Base-by-base conservation (phyloP, 2,113 vertebrate genomes). In the Piaya cayana region DNA sequence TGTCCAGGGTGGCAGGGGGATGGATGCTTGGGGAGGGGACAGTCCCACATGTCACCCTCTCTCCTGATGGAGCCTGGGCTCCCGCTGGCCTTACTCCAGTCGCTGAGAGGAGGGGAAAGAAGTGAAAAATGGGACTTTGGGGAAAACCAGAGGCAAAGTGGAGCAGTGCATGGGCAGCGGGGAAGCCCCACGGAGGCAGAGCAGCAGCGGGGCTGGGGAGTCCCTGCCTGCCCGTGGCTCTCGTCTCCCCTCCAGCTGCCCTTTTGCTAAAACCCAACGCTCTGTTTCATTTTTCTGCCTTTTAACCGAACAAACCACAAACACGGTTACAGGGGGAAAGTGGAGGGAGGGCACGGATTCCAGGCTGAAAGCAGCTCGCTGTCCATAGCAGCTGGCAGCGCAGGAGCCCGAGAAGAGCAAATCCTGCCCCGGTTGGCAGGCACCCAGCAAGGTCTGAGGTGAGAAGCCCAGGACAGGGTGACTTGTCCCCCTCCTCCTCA, bases 21-120 rank as follows among this genome's bases (percentile, higher is more conserved):
- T 0, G 65, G 70, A 23, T 23, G 15, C 8, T 6, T 49, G 22
- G 23, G 49, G 20, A 49, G 71, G 34, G 62, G 53, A 16, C 11
- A 1, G 26, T 25, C 55, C 65, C 59, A 22, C 0, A 0, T 15
- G 67, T 16, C 53, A 37, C 53, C 0, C 0, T 2, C 56, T 9
- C 2, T 0, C 15, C n/a, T 5, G n/a, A 30, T 14, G 71, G 22
- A 23, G 6, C 29, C 45, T 1, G 0, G 45, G 22, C 62, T 56
- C 2, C 18, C 7, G 13, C 71, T 8, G 74, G 56, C 60, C 72
- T 68, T 2, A 0, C 49, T 45, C 21, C 22, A 43, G 37, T 18
- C 1, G 3, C 20, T 47, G 45, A n/a, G 68, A 70, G 16, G 50
- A 77, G 23, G 32, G 23, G 29, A 82, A 64, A 76, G 56, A 63